These are phyloP conservation scores for Epinephelus malabaricus DNA, from an alignment of 2,797 vertebrate species.

Conservation along the genomic window DNA sequence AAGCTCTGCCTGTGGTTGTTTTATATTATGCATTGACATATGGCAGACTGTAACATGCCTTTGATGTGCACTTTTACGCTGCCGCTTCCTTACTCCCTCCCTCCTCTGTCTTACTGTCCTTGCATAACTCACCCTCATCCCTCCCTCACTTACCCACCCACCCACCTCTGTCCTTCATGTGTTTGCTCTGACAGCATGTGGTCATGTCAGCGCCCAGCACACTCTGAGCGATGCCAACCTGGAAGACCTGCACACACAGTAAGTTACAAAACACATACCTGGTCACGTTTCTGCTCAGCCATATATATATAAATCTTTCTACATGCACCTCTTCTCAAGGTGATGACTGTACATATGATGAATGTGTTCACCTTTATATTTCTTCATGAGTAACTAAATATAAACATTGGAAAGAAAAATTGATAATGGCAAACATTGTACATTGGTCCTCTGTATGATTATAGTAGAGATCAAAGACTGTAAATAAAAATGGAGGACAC, in stretches of 20 bases:
- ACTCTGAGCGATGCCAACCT: constrained; percentile 67
- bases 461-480: background rate
- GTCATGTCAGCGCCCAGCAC: constrained; percentile 59
- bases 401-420: background rate
- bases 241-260: constrained; percentile 81
- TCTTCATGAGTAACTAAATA: background rate
- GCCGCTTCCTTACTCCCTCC: constrained; percentile 18
- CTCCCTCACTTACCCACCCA: background rate
- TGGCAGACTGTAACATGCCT: constrained; percentile 36
- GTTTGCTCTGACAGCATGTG: constrained; percentile 64
- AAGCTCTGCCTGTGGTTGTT: constrained; percentile 46
- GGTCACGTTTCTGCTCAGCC: background rate
- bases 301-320: background rate
- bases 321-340: background rate
- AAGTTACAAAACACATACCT: constrained; percentile 57
- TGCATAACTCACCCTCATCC: background rate
- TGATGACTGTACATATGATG: background rate
- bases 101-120: constrained; percentile 14
- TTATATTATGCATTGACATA: constrained; percentile 30
- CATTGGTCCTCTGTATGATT: background rate
- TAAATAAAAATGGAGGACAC: too few species aligned
- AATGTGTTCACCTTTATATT: background rate
- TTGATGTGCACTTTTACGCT: constrained; percentile 55
- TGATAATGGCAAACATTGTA: background rate
- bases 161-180: constrained; percentile 36